phyloP scores from a whole-genome alignment of 2,888 invertebrate genomes.

The Apodemia hepburni region DNA sequence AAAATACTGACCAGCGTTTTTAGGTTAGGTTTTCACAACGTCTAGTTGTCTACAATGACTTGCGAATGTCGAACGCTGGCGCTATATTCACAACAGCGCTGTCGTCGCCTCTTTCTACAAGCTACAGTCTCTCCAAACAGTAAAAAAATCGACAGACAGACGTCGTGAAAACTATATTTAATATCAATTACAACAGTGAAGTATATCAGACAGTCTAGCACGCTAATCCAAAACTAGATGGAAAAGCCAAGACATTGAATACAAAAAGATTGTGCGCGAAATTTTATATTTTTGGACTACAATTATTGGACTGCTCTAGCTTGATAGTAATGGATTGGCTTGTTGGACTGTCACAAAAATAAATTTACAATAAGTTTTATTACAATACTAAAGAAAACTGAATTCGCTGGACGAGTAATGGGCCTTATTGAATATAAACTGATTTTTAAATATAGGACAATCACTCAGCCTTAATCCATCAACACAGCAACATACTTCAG shows the following conservation, averaged over 20 bases:
- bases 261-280: slow-evolving; percentile 7
- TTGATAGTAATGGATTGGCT: slow-evolving; percentile 1
- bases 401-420: neutral
- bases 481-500: slow-evolving; percentile 62
- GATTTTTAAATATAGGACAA: slow-evolving; percentile 3
- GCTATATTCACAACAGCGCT: neutral
- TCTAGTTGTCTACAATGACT: neutral
- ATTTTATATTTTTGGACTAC: slow-evolving; percentile 3
- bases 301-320: slow-evolving; percentile 1
- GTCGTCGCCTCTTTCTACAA: neutral
- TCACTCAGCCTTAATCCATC: slow-evolving; percentile 29
- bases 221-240: slow-evolving; percentile 1
- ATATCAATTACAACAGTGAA: neutral
- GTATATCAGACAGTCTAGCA: neutral
- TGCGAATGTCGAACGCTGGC: neutral
- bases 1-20: neutral
- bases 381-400: neutral
- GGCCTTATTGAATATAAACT: neutral
- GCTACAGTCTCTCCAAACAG: neutral
- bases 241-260: slow-evolving; percentile 1
- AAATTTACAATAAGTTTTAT: neutral
- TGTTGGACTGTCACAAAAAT: neutral
- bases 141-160: neutral
- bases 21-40: neutral
- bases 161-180: too few relatives aligned